Conservation (phyloP, 2,797 vertebrate genomes). For the Lithobates sylvaticus region DNA sequence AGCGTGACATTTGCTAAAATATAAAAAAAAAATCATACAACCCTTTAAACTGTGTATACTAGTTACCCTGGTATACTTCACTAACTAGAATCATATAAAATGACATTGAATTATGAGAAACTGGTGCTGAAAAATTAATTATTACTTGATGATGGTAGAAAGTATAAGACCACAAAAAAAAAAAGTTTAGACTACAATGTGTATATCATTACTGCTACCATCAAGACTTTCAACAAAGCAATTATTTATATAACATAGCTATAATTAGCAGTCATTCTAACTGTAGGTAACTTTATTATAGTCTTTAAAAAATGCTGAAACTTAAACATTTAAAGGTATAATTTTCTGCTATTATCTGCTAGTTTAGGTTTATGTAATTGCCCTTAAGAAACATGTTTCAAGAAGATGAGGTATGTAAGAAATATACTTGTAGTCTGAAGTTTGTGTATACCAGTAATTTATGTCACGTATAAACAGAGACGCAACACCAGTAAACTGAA, state of each 20-base stretch:
- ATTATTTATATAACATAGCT: slow-evolving; percentile 10
- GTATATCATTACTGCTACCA: neutral
- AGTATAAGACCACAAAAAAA: neutral
- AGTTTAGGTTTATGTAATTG: slow-evolving; percentile 23
- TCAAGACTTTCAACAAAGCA: neutral
- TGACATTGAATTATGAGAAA: neutral
- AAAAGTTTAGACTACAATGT: neutral
- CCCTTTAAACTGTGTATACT: no score
- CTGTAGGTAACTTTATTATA: slow-evolving; percentile 21
- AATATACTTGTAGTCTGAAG: slow-evolving; percentile 5
- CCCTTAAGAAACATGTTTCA: slow-evolving; percentile 20
- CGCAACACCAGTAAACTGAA: neutral
- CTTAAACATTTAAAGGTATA: slow-evolving; percentile 15
- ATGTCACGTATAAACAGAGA: neutral
- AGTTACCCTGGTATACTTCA: no score
- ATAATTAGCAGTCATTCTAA: slow-evolving; percentile 16
- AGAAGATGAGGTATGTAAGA: slow-evolving; percentile 4
- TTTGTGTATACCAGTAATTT: slow-evolving; percentile 1
- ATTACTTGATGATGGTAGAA: neutral
- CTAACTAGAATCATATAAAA: neutral
- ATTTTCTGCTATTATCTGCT: slow-evolving; percentile 37
- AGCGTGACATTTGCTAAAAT: no score
- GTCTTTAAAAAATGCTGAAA: slow-evolving; percentile 22
- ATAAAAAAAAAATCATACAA: no score
- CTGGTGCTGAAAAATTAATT: neutral